phyloP scores from a whole-genome alignment of 2,888 invertebrate species.

The Acanthosepion esculentum region DNA sequence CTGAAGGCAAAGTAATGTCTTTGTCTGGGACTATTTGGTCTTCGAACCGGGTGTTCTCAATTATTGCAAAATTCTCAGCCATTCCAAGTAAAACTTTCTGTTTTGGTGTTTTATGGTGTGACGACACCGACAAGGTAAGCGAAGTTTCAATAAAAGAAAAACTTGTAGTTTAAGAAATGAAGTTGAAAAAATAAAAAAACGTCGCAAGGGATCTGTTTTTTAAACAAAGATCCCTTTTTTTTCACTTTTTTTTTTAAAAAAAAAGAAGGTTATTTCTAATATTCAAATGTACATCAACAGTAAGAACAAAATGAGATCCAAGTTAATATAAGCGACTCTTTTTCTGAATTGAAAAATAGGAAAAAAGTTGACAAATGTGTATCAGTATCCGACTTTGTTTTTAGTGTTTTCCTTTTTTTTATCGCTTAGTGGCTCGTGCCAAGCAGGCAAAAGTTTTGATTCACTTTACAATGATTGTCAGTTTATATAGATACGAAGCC shows the following conservation, averaged over 20 bases:
- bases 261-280: background rate
- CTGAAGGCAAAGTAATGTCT: constrained; percentile 66
- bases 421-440: background rate
- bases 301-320: background rate
- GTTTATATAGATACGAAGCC: background rate
- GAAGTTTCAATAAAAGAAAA: background rate
- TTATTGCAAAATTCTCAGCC: constrained; percentile 63
- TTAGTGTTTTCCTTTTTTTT: no score
- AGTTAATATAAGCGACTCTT: background rate
- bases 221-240: background rate
- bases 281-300: background rate
- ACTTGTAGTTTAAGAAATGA: background rate
- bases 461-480: background rate
- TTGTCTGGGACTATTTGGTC: constrained; percentile 73
- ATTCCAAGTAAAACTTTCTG: constrained; percentile 53
- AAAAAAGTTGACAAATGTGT: background rate
- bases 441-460: background rate
- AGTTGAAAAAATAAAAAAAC: background rate
- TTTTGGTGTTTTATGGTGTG: background rate
- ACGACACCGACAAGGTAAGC: background rate
- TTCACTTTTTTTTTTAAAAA: no score
- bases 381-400: background rate
- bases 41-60: constrained; percentile 63
- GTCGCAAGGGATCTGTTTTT: background rate
- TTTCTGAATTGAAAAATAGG: background rate